phyloP scores from a whole-genome alignment of 2,113 vertebrate genomes.

The Hylia prasina region DNA sequence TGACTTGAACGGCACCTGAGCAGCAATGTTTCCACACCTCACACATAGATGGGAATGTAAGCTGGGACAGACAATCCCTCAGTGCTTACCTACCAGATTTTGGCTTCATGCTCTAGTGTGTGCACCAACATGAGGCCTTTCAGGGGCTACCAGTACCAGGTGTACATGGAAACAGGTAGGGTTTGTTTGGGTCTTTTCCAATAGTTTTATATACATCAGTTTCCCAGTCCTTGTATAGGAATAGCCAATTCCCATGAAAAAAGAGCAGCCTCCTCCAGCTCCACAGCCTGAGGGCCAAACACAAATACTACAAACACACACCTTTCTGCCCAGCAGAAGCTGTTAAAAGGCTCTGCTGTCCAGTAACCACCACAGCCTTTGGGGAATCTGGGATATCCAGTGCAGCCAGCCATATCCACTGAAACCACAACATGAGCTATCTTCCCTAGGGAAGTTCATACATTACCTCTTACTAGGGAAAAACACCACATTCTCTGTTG shows the following conservation, averaged over 20 bases:
- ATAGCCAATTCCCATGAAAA: background rate
- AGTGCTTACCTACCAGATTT: background rate
- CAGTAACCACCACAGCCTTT: rapidly evolving
- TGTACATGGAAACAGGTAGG: rapidly evolving
- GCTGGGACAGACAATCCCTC: background rate
- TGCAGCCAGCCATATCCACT: background rate
- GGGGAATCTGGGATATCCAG: background rate
- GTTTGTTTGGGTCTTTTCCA: background rate
- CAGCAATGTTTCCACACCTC: background rate
- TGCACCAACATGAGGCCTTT: background rate
- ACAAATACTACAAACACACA: background rate
- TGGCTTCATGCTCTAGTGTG: too few species aligned
- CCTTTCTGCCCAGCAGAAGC: background rate
- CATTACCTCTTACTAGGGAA: conserved; percentile 77
- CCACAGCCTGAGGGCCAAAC: background rate
- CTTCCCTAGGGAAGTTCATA: background rate
- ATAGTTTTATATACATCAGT: rapidly evolving
- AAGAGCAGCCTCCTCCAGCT: background rate
- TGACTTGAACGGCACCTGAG: too few species aligned
- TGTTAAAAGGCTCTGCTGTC: background rate
- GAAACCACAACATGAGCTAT: background rate
- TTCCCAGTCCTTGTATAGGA: background rate
- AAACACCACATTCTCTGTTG: conserved; percentile 64
- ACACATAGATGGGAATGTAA: background rate
- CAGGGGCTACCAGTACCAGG: too few species aligned